A percentile compares a stretch with the other conserved stretches of the same genome.
phyloP scores from a whole-genome alignment of 2,113 vertebrate genomes.

The Suricata suricatta region DNA sequence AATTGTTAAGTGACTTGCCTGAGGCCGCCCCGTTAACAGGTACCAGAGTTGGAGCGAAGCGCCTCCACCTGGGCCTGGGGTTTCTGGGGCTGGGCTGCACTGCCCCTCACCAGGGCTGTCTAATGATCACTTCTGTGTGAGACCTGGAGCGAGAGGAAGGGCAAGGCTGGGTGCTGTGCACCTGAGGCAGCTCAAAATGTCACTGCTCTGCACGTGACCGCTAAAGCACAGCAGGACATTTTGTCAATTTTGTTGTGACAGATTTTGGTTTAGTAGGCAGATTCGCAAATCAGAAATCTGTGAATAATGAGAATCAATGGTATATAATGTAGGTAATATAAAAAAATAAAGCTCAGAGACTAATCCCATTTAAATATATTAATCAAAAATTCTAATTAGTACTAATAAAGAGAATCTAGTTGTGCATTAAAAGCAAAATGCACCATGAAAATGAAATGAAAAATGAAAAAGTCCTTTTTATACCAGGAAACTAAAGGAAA shows the following conservation, averaged over 20 bases:
- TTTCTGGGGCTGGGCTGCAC: neutral
- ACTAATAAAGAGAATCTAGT: neutral
- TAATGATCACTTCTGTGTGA: neutral
- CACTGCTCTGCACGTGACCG: too few species aligned
- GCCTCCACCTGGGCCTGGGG: too few species aligned
- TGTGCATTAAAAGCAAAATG: neutral
- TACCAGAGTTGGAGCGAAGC: neutral
- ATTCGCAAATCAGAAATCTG: neutral
- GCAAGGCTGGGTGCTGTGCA: neutral
- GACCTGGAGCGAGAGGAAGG: neutral
- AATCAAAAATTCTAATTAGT: neutral
- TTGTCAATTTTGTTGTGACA: neutral
- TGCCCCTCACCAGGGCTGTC: neutral
- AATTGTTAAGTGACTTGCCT: neutral
- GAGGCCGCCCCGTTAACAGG: neutral
- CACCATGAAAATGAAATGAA: too few species aligned
- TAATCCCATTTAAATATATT: neutral
- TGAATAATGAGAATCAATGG: neutral
- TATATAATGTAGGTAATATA: neutral
- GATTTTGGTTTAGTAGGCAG: neutral
- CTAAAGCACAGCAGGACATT: neutral
- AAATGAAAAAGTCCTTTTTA: neutral
- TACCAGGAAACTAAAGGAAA: neutral
- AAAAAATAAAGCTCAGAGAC: neutral
- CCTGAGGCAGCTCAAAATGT: neutral